Base-by-base conservation (phyloP, 2,888 invertebrate genomes). In the Dryobotodes eremita region DNA sequence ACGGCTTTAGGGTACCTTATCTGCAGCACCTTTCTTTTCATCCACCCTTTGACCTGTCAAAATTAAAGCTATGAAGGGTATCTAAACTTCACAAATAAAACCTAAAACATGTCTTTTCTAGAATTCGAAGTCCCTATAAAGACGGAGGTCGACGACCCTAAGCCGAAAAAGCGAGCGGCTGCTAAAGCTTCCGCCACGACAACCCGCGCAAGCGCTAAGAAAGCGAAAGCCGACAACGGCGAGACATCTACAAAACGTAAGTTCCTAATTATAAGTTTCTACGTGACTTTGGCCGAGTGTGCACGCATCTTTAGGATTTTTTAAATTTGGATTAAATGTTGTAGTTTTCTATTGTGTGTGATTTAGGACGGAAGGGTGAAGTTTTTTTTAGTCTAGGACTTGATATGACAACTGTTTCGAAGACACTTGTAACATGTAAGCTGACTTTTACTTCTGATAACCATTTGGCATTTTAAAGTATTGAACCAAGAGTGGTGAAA, bases 241-340 rank as follows among this genome's bases (percentile, higher is more conserved):
- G 95, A 95, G 79, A 83, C 94, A 0, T 93, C 95, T 0, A 87
- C 91, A 0, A 96, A 95, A 95, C 94, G 96, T 96, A 95, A 96
- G 96, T 96, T 85, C 31, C 77, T 91, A 91, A 86, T 90, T 90
- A 90, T 81, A 50, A 70, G 88, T 90, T 80, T 79, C 78, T 80
- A 17, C 1, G 91, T 90, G 91, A 77, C 85, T 64, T 84, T 90
- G 92, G 86, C 77, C 71, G 84, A 92, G 93, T 94, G 93, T 91
- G 89, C 85, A 93, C 88, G 86, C 86, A 74, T 0, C 80, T 80
- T 70, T 83, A 85, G 73, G 83, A 7, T 13, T 36, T 69, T 72
- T 61, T 36, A 13, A 57, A 59, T 62, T 1, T 62, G 13, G 23
- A 75, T n/a, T 42, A 2, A 17, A 20, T 55, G 7, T 20, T 7